phyloP scores from a whole-genome alignment of 2,113 vertebrate species.

The Chamaetylas fuelleborni region DNA sequence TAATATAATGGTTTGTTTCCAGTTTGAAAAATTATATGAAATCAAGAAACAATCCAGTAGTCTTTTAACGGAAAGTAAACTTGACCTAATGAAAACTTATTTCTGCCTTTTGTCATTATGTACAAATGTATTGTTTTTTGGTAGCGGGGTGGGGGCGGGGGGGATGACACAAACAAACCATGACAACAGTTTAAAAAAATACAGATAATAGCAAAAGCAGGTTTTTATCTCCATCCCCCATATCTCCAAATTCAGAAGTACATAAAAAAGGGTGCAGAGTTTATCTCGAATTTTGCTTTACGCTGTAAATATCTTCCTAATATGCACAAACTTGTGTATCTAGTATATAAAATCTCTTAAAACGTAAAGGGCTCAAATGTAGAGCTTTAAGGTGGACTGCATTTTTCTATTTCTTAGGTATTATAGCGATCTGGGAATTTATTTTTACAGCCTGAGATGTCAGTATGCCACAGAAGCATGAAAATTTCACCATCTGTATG shows the following conservation, averaged over 20 bases:
- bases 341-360: not conserved
- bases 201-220: constrained; percentile 3
- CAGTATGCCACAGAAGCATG: constrained; percentile 61
- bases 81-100: constrained; percentile 60
- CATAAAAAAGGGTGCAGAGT: not conserved
- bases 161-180: not conserved
- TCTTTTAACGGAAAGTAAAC: constrained; percentile 62
- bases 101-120: constrained; percentile 59
- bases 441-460: constrained; percentile 63
- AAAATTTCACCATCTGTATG: constrained; percentile 70
- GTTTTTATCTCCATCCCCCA: not conserved
- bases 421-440: constrained; percentile 42
- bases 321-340: not conserved
- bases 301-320: not conserved
- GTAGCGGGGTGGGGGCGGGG: no score
- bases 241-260: not conserved
- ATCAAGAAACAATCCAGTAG: constrained; percentile 53
- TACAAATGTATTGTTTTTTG: not conserved
- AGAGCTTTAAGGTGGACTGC: constrained; percentile 7
- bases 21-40: constrained; percentile 53
- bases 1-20: constrained; percentile 22
- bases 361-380: not conserved
- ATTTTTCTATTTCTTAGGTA: constrained; percentile 42
- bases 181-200: not conserved
- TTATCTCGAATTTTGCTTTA: not conserved